phyloP scores from a whole-genome alignment of 2,888 invertebrate species.

The Lepidonotus clava region DNA sequence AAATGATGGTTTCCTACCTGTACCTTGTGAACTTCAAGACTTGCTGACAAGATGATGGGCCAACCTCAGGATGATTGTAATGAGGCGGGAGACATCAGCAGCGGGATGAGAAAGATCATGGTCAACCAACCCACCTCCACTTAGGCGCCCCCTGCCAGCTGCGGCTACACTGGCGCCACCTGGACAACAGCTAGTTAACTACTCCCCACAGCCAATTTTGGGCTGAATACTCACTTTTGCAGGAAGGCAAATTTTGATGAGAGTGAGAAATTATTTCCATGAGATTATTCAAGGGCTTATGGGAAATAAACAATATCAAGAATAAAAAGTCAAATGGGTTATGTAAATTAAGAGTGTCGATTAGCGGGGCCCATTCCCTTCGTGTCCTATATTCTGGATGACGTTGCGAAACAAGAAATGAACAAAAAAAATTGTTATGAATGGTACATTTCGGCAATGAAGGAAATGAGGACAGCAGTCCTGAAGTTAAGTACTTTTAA shows the following conservation, averaged over 20 bases:
- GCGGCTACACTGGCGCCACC: neutral
- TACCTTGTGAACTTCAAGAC: slow-evolving; percentile 52
- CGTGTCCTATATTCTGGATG: slow-evolving; percentile 51
- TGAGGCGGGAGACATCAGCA: slow-evolving; percentile 54
- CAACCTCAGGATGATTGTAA: slow-evolving; percentile 53
- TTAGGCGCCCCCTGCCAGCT: neutral
- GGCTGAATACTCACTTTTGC: no score
- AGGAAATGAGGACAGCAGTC: slow-evolving; percentile 37
- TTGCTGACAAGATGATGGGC: slow-evolving; percentile 50
- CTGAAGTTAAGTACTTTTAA: slow-evolving; percentile 36
- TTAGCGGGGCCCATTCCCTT: no score
- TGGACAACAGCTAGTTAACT: neutral
- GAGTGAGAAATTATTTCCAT: no score
- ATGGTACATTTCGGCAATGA: slow-evolving; percentile 47
- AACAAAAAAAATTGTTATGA: slow-evolving; percentile 31
- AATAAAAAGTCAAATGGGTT: neutral
- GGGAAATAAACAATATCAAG: neutral
- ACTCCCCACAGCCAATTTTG: no score
- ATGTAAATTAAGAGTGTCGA: neutral
- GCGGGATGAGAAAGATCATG: slow-evolving; percentile 51
- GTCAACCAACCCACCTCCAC: slow-evolving; percentile 51
- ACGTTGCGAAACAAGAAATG: neutral
- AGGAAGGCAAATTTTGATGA: no score
- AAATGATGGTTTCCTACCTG: slow-evolving; percentile 54
- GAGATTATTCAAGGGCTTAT: no score